Conservation (phyloP, 2,797 vertebrate genomes). For the Discoglossus pictus region DNA sequence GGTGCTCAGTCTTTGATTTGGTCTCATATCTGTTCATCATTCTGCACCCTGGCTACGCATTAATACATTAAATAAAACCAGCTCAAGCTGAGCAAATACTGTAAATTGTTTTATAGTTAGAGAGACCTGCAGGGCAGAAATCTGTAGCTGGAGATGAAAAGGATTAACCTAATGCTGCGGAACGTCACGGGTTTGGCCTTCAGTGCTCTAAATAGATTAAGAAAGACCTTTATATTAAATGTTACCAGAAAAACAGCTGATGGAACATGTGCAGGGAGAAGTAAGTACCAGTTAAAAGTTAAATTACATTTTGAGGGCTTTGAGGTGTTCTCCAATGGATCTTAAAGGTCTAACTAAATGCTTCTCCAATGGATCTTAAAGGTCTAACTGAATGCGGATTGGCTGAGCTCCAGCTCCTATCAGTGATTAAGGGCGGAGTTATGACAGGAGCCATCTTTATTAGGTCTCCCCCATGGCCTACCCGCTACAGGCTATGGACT, state of each 20-base stretch:
- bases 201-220: slow-evolving; percentile 23
- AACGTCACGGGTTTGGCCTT: slow-evolving; percentile 6
- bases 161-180: neutral
- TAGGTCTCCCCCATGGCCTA: too few relatives aligned
- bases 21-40: slow-evolving; percentile 17
- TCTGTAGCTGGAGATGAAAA: slow-evolving; percentile 1
- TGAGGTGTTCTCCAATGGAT: too few relatives aligned
- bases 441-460: too few relatives aligned
- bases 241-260: slow-evolving; percentile 6
- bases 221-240: slow-evolving; percentile 23
- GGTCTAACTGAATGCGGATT: too few relatives aligned
- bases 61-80: slow-evolving; percentile 12
- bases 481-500: too few relatives aligned
- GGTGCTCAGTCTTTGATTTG: slow-evolving; percentile 16
- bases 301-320: too few relatives aligned
- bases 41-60: slow-evolving; percentile 18
- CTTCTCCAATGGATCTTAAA: too few relatives aligned
- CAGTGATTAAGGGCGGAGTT: too few relatives aligned
- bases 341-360: too few relatives aligned
- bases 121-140: slow-evolving; percentile 11
- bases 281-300: too few relatives aligned
- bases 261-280: neutral
- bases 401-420: too few relatives aligned
- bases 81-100: slow-evolving; percentile 35
- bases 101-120: slow-evolving; percentile 33